Evolutionary conservation across 2,888 invertebrate species (phyloP).

Genomic region (Pachycephus smyrnensis): DNA sequence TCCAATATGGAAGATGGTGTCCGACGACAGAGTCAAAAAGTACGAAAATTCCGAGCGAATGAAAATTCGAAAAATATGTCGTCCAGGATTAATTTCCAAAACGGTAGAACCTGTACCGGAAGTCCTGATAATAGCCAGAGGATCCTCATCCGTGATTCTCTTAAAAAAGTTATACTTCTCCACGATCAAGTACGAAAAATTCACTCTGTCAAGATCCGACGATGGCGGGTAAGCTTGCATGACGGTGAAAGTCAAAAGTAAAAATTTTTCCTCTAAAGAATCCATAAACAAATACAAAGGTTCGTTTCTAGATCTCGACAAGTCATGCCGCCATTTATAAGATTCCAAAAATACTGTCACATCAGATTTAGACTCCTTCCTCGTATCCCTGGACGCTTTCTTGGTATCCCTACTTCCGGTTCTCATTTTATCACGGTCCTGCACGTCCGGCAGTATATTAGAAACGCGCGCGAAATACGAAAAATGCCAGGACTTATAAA

Average conservation of each 20-base stretch:
- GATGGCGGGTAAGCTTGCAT: slow-evolving; percentile 1
- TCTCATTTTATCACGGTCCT: slow-evolving; percentile 8
- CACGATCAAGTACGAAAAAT: slow-evolving; percentile 29
- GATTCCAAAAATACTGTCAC: slow-evolving; percentile 5
- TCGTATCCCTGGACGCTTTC: slow-evolving; percentile 4
- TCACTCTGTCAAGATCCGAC: neutral
- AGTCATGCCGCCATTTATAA: slow-evolving; percentile 25
- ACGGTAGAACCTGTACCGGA: slow-evolving; percentile 37
- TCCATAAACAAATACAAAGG: slow-evolving; percentile 48
- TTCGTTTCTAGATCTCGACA: slow-evolving; percentile 35
- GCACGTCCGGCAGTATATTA: slow-evolving; percentile 11
- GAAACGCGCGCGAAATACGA: slow-evolving; percentile 31
- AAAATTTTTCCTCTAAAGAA: slow-evolving; percentile 41
- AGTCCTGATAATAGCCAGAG: slow-evolving; percentile 21
- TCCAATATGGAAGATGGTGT: slow-evolving; percentile 44
- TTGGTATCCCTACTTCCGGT: neutral
- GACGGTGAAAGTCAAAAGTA: slow-evolving; percentile 38
- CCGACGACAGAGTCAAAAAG: slow-evolving; percentile 36
- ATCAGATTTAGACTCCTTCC: slow-evolving; percentile 10
- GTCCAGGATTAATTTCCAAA: slow-evolving; percentile 43
- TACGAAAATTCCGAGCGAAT: slow-evolving; percentile 31
- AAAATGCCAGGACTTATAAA: slow-evolving; percentile 45
- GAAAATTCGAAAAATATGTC: slow-evolving; percentile 42
- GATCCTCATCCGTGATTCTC: slow-evolving; percentile 6
- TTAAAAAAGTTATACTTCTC: slow-evolving; percentile 40